A percentile compares a stretch with the other conserved stretches of the same genome.
These are phyloP conservation scores for Octopus bimaculoides DNA, from an alignment of 1,140 invertebrate genomes.

Conservation along the genomic window DNA sequence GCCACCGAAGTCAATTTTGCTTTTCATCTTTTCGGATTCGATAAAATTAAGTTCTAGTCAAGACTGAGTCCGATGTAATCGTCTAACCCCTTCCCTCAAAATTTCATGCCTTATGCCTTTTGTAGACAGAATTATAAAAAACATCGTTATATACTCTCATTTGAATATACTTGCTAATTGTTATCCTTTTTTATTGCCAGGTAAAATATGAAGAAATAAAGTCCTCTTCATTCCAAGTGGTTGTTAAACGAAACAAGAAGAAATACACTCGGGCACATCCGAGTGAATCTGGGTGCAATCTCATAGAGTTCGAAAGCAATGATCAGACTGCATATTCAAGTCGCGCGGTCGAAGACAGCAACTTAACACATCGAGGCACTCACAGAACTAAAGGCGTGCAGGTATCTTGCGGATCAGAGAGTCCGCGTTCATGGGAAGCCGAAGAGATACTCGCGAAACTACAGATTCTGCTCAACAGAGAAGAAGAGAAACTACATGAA, in stretches of 20 bases:
- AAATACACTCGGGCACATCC: not conserved
- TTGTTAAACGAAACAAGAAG: not conserved
- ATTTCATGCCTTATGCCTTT: no score
- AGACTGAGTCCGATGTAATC: no score
- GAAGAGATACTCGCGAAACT: slow-evolving; percentile 32
- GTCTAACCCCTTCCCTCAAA: no score
- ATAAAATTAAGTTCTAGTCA: no score
- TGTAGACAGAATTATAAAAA: no score
- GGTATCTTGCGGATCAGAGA: not conserved
- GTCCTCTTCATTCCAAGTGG: not conserved
- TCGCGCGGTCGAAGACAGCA: not conserved
- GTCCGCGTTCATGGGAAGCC: slow-evolving; percentile 15
- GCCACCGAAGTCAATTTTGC: no score
- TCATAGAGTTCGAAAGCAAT: slow-evolving; percentile 39
- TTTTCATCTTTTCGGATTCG: no score
- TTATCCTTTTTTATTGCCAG: not conserved
- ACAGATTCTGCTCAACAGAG: slow-evolving; percentile 28
- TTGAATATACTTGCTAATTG: no score
- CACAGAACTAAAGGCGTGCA: not conserved
- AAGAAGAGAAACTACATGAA: slow-evolving; percentile 30
- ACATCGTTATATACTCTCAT: no score
- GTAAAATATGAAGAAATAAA: slow-evolving; percentile 8
- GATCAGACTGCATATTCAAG: slow-evolving; percentile 16
- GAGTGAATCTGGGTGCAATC: slow-evolving; percentile 38
- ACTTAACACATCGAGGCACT: not conserved